Percentiles rank a stretch among this genome's conserved stretches.
Evolutionary conservation across 2,888 invertebrate species (phyloP).

Genomic region (Zaprionus obscuricornis): DNA sequence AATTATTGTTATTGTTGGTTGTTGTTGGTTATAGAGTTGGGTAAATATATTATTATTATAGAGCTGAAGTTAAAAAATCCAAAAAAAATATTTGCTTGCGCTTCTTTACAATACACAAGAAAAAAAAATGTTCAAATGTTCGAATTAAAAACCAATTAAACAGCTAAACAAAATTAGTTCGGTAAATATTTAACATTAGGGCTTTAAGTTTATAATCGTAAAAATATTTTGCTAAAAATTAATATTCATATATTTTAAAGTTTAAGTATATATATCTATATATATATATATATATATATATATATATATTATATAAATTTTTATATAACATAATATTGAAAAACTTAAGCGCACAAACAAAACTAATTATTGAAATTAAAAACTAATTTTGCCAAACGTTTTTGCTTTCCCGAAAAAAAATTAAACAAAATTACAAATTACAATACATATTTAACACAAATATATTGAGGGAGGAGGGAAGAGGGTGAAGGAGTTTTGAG

Average conservation of each 20-base stretch:
- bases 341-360: conserved; percentile 77
- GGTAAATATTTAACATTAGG: conserved; percentile 62
- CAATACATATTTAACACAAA: conserved; percentile 72
- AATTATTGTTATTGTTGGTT: conserved; percentile 10
- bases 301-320: too few species aligned
- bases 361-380: conserved; percentile 73
- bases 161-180: conserved; percentile 62
- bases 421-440: conserved; percentile 73
- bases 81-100: conserved; percentile 49
- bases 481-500: not conserved
- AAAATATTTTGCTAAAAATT: conserved; percentile 81
- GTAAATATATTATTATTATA: conserved; percentile 27
- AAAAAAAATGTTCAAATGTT: conserved; percentile 23
- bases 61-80: conserved; percentile 36
- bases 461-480: not conserved
- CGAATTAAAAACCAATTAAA: conserved; percentile 63
- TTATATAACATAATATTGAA: conserved; percentile 75
- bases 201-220: conserved; percentile 60
- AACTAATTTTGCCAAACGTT: conserved; percentile 81
- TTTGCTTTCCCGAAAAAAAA: conserved; percentile 80
- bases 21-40: not conserved
- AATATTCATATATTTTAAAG: conserved; percentile 72
- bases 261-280: conserved; percentile 25
- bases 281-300: conserved; percentile 27
- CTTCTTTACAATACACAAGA: conserved; percentile 61